phyloP scores from a whole-genome alignment of 23 tunicate genomes.

The Diplosoma virens region DNA sequence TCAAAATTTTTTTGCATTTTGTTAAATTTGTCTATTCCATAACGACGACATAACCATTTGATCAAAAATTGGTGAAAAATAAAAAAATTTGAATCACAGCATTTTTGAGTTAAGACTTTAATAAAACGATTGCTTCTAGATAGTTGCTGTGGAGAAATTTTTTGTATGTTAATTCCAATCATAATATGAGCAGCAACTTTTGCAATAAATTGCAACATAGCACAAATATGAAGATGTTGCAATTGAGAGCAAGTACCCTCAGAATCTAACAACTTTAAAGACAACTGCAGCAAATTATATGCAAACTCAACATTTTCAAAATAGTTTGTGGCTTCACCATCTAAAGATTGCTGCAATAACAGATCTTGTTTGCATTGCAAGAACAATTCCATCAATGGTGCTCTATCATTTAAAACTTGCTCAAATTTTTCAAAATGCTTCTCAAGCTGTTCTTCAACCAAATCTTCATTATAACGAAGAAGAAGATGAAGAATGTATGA shows the following conservation, averaged over 20 bases:
- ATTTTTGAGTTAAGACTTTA: background rate
- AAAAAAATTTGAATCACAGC: background rate
- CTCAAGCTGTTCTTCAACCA: slow-evolving; percentile 26
- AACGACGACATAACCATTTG: slow-evolving; percentile 28
- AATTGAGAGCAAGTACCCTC: background rate
- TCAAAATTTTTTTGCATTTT: background rate
- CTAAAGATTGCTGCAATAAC: background rate
- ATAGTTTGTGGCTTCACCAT: background rate
- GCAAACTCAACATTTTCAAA: background rate
- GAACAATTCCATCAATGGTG: slow-evolving; percentile 36
- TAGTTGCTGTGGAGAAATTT: background rate
- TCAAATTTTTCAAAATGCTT: slow-evolving; percentile 32
- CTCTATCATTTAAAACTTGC: slow-evolving; percentile 26
- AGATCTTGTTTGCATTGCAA: slow-evolving; percentile 43
- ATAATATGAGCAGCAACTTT: slow-evolving; percentile 6
- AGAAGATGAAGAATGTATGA: slow-evolving; percentile 42
- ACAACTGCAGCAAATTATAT: background rate
- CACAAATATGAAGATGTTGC: slow-evolving; percentile 23
- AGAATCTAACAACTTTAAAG: background rate
- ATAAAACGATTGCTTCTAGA: background rate
- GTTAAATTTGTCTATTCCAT: slow-evolving; percentile 28
- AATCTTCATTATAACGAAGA: slow-evolving; percentile 8
- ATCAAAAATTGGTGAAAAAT: slow-evolving; percentile 18
- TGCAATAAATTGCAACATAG: slow-evolving; percentile 21
- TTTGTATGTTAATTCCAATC: background rate